phyloP scores from a whole-genome alignment of 1,140 invertebrate species.

The Dendrolimus punctatus region DNA sequence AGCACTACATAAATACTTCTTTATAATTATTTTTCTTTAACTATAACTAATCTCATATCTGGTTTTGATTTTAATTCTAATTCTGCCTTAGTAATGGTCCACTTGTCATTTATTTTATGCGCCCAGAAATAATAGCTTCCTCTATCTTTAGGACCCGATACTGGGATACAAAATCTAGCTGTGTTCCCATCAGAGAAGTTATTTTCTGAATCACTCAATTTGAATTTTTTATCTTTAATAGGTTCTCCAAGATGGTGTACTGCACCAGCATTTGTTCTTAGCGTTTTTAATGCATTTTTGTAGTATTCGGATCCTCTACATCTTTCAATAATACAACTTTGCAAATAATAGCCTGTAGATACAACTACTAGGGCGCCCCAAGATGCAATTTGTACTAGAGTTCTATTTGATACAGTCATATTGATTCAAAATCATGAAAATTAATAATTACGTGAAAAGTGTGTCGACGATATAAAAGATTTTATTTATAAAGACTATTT shows the following conservation, averaged over 20 bases:
- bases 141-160: conserved; percentile 74
- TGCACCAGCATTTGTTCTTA: conserved; percentile 72
- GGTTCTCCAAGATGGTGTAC: conserved; percentile 76
- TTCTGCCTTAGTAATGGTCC: conserved; percentile 70
- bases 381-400: conserved; percentile 49
- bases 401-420: conserved; percentile 36
- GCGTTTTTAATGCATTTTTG: conserved; percentile 70
- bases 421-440: too few species aligned
- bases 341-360: conserved; percentile 53
- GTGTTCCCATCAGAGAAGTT: conserved; percentile 69
- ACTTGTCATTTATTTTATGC: conserved; percentile 51
- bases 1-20: conserved; percentile 1
- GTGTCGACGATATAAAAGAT: too few species aligned
- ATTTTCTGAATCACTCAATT: conserved; percentile 69
- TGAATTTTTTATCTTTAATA: conserved; percentile 74
- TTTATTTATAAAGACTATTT: too few species aligned
- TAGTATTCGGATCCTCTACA: conserved; percentile 68
- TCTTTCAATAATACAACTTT: conserved; percentile 41
- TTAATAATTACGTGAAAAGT: too few species aligned
- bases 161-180: conserved; percentile 74
- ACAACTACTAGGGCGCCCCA: conserved; percentile 50
- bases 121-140: conserved; percentile 74
- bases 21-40: conserved; percentile 33
- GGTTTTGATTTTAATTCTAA: conserved; percentile 69
- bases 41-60: conserved; percentile 60